phyloP scores from a whole-genome alignment of 2,888 invertebrate species.

The Drosophila multiciliata region DNA sequence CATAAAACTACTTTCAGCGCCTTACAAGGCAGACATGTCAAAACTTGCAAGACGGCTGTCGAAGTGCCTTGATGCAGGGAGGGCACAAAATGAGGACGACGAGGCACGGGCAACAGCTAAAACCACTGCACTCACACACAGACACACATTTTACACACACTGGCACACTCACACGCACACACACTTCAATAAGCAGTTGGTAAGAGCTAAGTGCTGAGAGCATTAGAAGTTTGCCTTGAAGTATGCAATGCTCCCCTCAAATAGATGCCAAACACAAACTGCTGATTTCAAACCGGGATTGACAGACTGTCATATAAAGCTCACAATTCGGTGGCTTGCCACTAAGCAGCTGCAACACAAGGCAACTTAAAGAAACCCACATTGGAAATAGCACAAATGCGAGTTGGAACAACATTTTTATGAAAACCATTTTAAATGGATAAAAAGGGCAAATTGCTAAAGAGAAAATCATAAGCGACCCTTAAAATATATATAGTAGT shows the following conservation, averaged over 20 bases:
- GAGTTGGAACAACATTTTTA: not conserved
- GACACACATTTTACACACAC: slow-evolving; percentile 6
- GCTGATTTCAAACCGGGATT: slow-evolving; percentile 21
- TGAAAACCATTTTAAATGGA: not conserved
- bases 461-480: not conserved
- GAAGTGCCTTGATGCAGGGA: slow-evolving; percentile 37
- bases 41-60: slow-evolving; percentile 80
- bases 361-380: not conserved
- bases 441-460: not conserved
- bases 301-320: not conserved
- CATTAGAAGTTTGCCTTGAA: slow-evolving; percentile 73
- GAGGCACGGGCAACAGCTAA: slow-evolving; percentile 24
- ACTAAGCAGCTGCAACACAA: not conserved
- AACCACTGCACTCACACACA: slow-evolving; percentile 37
- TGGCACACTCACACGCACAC: slow-evolving; percentile 6
- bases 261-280: slow-evolving; percentile 31
- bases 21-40: slow-evolving; percentile 80
- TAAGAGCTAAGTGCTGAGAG: slow-evolving; percentile 73
- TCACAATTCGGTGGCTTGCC: not conserved
- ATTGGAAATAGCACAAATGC: not conserved
- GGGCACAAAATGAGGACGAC: slow-evolving; percentile 11
- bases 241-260: slow-evolving; percentile 36
- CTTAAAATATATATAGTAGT: not conserved
- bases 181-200: slow-evolving; percentile 47
- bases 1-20: slow-evolving; percentile 82